phyloP scores from a whole-genome alignment of 2,888 invertebrate genomes.

The Xestia xanthographa region DNA sequence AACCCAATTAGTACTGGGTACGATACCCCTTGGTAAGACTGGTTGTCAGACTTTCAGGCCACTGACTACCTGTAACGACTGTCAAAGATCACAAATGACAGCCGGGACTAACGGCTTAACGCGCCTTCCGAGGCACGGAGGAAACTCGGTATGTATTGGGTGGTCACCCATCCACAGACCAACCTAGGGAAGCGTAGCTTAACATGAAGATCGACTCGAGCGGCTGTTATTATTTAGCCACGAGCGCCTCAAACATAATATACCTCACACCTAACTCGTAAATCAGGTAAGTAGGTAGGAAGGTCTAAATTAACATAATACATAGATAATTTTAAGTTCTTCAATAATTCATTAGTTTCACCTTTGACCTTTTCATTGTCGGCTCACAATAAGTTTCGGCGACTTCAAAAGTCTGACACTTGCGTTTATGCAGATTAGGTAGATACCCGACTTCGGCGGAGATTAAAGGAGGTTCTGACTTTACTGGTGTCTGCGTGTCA shows the following conservation, averaged over 20 bases:
- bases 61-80: not conserved
- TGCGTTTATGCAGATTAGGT: constrained; percentile 37
- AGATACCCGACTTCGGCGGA: constrained; percentile 2
- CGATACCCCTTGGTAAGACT: too few species aligned
- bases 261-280: not conserved
- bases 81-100: not conserved
- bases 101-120: not conserved
- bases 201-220: not conserved
- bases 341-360: constrained; percentile 33
- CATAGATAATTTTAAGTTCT: constrained; percentile 2
- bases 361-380: constrained; percentile 23
- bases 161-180: not conserved
- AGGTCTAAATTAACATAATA: constrained; percentile 16
- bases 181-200: not conserved
- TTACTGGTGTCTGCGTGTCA: not conserved
- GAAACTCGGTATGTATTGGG: not conserved
- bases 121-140: not conserved
- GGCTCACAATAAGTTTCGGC: constrained; percentile 8
- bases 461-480: constrained; percentile 9
- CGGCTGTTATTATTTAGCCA: not conserved
- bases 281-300: constrained; percentile 4
- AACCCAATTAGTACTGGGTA: too few species aligned
- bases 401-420: constrained; percentile 23
- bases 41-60: too few species aligned
- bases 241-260: not conserved